phyloP scores from a whole-genome alignment of 1,140 invertebrate genomes.

The Physella acuta region DNA sequence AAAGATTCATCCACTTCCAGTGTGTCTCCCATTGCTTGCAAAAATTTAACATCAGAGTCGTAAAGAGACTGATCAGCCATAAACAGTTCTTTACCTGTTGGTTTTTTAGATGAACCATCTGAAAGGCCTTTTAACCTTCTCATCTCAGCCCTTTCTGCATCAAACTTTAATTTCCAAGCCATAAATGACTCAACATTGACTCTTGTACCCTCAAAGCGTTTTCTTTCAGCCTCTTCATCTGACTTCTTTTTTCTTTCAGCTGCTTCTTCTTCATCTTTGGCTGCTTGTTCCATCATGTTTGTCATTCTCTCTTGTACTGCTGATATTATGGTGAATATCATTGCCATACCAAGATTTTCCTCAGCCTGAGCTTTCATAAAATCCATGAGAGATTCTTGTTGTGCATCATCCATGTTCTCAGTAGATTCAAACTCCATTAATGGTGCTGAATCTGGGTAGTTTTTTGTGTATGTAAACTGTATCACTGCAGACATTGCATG shows the following conservation, averaged over 20 bases:
- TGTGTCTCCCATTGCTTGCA: constrained; percentile 82
- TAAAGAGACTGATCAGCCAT: constrained; percentile 86
- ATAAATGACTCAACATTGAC: constrained; percentile 96
- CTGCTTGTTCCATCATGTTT: constrained; percentile 68
- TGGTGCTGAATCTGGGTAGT: constrained; percentile 86
- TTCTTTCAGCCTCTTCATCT: constrained; percentile 86
- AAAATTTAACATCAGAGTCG: constrained; percentile 93
- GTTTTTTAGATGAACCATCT: constrained; percentile 56
- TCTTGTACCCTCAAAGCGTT: constrained; percentile 91
- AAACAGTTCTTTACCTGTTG: constrained; percentile 81
- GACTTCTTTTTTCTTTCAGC: constrained; percentile 78
- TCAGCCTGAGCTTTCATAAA: constrained; percentile 62
- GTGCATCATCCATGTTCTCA: constrained; percentile 77
- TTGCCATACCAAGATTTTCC: constrained; percentile 93
- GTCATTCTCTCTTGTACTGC: constrained; percentile 75
- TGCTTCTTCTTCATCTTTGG: constrained; percentile 73
- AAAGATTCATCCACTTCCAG: constrained; percentile 92
- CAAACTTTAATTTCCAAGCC: constrained; percentile 91
- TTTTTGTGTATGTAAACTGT: constrained; percentile 80
- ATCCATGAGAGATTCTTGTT: constrained; percentile 50
- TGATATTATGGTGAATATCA: constrained; percentile 94
- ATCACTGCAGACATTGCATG: constrained; percentile 65
- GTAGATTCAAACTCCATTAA: constrained; percentile 76
- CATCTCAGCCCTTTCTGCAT: constrained; percentile 80
- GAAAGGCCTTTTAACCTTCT: constrained; percentile 66